Base-by-base conservation (phyloP, 2,888 invertebrate species). In the Eurois occulta region DNA sequence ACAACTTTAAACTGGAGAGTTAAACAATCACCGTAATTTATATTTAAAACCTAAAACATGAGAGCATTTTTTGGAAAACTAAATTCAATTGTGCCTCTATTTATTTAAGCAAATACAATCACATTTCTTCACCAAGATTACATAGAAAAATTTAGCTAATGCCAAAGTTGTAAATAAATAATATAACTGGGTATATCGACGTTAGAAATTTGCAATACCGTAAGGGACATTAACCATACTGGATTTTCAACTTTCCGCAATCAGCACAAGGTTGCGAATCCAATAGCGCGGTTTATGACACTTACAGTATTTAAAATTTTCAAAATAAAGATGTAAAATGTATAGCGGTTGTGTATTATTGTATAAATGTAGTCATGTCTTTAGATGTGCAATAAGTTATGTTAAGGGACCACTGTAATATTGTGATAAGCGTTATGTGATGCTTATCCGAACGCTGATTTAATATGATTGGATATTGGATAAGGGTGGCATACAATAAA, bases 91-190 rank as follows among this genome's bases (percentile, higher is more conserved):
- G 80, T 80, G 79, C 80, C 78, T 80, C 43, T 78, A 66, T 35
- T 46, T 66, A 62, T 43, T 28, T 72, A 73, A 52, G 67, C 46
- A 78, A 46, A 62, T 60, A 62, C 71, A 69, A 71, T 38, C 70
- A 84, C 67, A 71, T 75, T 67, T 72, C 69, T 84, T 87, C 77
- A 77, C 52, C 71, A 81, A 79, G 62, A 80, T 46, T 41, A 75
- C 84, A 82, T 80, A 35, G 48, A 62, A 87, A 55, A 78, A 67
- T 75, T 93, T 93, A 95, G 95, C 94, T 92, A 94, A 96, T 94
- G 96, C 96, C 96, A 96, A 96, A 96, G 96, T 94, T 96, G 95
- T 96, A 95, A 91, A 87, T 87, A 84, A 86, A 85, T 84, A 86
- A 88, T 87, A 81, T 87, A 83, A 88, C 86, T 90, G 89, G 88